Evolutionary conservation across 2,888 invertebrate species (phyloP), one percentile per base, ranked within the genome.

Genomic region (Prenolepis imparis): DNA sequence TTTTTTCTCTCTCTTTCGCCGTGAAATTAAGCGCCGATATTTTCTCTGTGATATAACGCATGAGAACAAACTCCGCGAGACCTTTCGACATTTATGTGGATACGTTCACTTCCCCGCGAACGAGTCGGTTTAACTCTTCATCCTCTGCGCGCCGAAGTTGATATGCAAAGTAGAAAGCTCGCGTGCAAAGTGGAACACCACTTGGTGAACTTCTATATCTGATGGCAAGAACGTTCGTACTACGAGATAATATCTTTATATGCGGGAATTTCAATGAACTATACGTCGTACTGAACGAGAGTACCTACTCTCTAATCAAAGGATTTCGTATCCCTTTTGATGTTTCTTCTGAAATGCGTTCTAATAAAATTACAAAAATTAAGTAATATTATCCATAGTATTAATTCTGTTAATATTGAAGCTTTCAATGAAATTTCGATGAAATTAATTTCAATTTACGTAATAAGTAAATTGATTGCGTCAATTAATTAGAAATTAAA

Each of bases 21-120:
- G 72, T 64, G 77, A 59, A 84, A 86, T 81, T 86, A 88, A 88
- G 67, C 81, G 39, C 61, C 32, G 48, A 3, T 32, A 68, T 86
- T 66, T 83, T 75, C 64, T 78, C 24, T 55, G 12, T 18, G 74
- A 24, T 73, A 74, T 83, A 70, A 59, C 21, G 63, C 57, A 57
- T 48, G 57, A 74, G 70, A 59, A 89, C 83, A 89, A 84, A 86
- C 89, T 52, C 70, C 70, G 66, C 78, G 72, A 70, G 78, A 61
- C 72, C 61, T 84, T 88, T 88, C 84, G 89, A 86, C 87, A 70
- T 88, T 86, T 80, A 84, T 80, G 82, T 44, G 88, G 59, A 84
- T 88, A 86, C 61, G 39, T 59, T 80, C 78, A 70, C 72, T 80
- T 44, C 59, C 36, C 44, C 44, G 72, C 78, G 72, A 70, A 80